Conservation (phyloP, 1,140 invertebrate genomes). For the Carposina sasakii region DNA sequence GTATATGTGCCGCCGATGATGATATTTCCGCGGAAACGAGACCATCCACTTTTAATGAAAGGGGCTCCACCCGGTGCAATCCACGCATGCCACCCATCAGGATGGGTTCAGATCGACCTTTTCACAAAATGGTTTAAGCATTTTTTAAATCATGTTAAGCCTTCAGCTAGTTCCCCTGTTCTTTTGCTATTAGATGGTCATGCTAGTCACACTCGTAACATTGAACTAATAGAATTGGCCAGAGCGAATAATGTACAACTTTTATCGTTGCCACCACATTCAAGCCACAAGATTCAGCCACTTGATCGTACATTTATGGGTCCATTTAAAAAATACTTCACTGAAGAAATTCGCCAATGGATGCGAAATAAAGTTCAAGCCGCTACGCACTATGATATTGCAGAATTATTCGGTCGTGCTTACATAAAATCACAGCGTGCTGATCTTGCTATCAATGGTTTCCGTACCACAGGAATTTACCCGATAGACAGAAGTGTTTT, state of each 20-base stretch:
- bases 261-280: neutral
- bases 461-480: slow-evolving; percentile 35
- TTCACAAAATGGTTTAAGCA: slow-evolving; percentile 1
- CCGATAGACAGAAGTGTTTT: slow-evolving; percentile 33
- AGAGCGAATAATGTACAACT: slow-evolving; percentile 1
- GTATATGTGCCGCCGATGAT: slow-evolving; percentile 46
- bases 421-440: slow-evolving; percentile 29
- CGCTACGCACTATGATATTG: slow-evolving; percentile 23
- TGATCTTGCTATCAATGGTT: slow-evolving; percentile 34
- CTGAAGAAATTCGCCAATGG: slow-evolving; percentile 24
- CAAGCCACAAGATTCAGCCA: slow-evolving; percentile 1
- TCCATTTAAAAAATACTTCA: slow-evolving; percentile 4
- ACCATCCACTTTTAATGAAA: slow-evolving; percentile 35
- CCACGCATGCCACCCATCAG: slow-evolving; percentile 36
- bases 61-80: slow-evolving; percentile 41
- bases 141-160: slow-evolving; percentile 12
- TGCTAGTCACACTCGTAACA: neutral
- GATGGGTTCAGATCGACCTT: slow-evolving; percentile 16
- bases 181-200: neutral
- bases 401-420: slow-evolving; percentile 31
- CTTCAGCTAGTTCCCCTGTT: neutral
- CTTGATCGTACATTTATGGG: slow-evolving; percentile 3
- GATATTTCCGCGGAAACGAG: slow-evolving; percentile 47
- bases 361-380: neutral
- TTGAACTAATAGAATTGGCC: slow-evolving; percentile 3